phyloP scores from a whole-genome alignment of 2,113 vertebrate genomes.

The Noctilio leporinus region DNA sequence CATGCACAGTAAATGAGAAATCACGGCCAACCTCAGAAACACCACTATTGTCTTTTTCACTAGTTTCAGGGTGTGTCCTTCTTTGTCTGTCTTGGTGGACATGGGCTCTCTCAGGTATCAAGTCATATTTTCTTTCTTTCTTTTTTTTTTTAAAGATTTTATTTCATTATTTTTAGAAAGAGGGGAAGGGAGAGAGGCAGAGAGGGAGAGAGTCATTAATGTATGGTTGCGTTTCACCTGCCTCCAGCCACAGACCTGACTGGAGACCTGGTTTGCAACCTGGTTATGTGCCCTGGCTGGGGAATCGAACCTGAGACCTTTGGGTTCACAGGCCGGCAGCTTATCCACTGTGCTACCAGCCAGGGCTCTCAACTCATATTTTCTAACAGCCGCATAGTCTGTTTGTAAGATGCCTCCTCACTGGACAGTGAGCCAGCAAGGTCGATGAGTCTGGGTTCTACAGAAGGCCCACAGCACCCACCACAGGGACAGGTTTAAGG shows the following conservation, averaged over 20 bases:
- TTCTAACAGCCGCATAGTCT: accelerated
- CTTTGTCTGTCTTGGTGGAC: background rate
- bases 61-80: background rate
- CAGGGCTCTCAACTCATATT: background rate
- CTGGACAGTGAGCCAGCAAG: background rate
- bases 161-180: too few species aligned
- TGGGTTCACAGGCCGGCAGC: too few species aligned
- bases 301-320: too few species aligned
- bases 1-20: background rate
- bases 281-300: too few species aligned
- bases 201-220: too few species aligned
- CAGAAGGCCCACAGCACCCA: background rate
- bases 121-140: too few species aligned
- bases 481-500: background rate
- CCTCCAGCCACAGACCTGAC: too few species aligned
- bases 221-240: too few species aligned
- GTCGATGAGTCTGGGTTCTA: accelerated
- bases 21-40: background rate
- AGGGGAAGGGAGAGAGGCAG: too few species aligned
- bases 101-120: accelerated
- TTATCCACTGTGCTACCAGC: too few species aligned
- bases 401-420: accelerated
- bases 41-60: accelerated
- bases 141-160: too few species aligned
- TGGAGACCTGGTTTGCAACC: too few species aligned